phyloP scores from a whole-genome alignment of 2,113 vertebrate species.

The Rhegmatorhina hoffmannsi region DNA sequence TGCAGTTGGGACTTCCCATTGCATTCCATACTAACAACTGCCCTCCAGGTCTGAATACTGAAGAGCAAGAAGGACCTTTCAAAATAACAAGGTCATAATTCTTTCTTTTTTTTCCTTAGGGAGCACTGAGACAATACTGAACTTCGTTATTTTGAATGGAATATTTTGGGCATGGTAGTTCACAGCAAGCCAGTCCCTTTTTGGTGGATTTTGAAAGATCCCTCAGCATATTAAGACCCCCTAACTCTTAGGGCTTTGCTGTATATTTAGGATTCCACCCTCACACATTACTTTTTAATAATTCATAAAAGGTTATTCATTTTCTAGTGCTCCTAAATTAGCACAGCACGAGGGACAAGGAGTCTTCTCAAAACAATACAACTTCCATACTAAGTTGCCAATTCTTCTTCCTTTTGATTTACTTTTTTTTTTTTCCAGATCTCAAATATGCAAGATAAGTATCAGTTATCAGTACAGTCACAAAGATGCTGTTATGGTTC shows the following conservation, averaged over 20 bases:
- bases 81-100: background rate
- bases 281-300: background rate
- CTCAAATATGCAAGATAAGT: background rate
- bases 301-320: background rate
- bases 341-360: constrained; percentile 27
- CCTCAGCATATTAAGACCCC: background rate
- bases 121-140: background rate
- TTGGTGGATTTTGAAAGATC: background rate
- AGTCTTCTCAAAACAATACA: background rate
- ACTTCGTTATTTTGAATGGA: background rate
- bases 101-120: too few relatives aligned
- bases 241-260: background rate
- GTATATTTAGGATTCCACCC: background rate
- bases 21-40: background rate
- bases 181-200: background rate
- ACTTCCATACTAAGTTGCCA: background rate
- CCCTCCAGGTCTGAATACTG: background rate
- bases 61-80: background rate
- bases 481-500: background rate
- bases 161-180: background rate
- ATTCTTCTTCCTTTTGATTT: constrained; percentile 5
- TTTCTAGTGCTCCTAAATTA: constrained; percentile 28
- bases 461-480: background rate
- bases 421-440: background rate
- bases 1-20: background rate